Conservation (phyloP, 2,888 invertebrate species). For the Parnassius orleans region DNA sequence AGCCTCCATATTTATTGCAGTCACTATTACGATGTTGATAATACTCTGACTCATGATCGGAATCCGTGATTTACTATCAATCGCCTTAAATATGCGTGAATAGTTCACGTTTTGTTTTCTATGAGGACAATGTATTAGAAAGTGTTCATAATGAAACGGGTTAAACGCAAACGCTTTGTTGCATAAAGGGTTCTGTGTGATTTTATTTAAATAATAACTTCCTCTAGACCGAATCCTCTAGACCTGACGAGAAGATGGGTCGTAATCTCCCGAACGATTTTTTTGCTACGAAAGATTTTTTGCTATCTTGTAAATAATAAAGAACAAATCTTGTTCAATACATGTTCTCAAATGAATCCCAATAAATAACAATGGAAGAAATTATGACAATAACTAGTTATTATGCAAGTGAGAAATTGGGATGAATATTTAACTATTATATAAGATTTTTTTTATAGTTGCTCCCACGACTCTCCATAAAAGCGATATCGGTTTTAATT, state of each 20-base stretch:
- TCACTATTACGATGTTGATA: constrained; percentile 27
- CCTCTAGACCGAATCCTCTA: too few species aligned
- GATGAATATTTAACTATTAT: constrained; percentile 14
- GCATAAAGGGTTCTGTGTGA: constrained; percentile 8
- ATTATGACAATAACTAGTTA: constrained; percentile 15
- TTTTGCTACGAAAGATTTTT: too few species aligned
- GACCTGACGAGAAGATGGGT: too few species aligned
- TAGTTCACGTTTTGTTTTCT: constrained; percentile 38
- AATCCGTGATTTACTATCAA: constrained; percentile 44
- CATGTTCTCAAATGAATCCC: constrained; percentile 8
- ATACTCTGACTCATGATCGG: constrained; percentile 49
- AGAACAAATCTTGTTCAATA: neutral
- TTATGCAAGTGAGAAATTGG: constrained; percentile 20
- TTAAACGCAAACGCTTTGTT: neutral
- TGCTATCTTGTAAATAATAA: too few species aligned
- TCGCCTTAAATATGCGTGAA: constrained; percentile 41
- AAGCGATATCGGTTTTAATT: neutral
- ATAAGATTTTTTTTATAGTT: constrained; percentile 3
- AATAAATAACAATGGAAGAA: constrained; percentile 19
- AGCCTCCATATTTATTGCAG: constrained; percentile 44
- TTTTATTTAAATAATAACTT: neutral
- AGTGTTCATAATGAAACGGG: constrained; percentile 29
- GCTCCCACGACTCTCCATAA: neutral
- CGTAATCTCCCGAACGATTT: too few species aligned
- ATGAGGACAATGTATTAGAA: constrained; percentile 41